Percentiles rank a stretch among this genome's conserved stretches.
These are phyloP conservation scores for Fulmarus glacialis DNA, from an alignment of 2,113 vertebrate genomes.

Conservation along the genomic window DNA sequence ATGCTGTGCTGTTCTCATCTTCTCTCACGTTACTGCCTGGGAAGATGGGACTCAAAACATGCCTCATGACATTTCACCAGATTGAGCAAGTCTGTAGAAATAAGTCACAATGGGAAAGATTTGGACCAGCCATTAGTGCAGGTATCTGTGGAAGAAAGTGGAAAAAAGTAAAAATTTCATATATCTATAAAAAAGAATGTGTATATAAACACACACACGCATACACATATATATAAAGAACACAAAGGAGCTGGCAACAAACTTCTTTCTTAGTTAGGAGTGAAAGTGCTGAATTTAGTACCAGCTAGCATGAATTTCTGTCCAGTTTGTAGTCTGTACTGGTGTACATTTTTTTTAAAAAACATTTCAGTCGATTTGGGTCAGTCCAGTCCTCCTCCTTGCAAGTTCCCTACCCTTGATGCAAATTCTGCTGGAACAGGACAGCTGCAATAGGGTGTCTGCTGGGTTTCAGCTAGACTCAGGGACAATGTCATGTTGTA, in stretches of 20 bases:
- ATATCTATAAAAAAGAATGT: not conserved
- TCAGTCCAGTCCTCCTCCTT: not conserved
- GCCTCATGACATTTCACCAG: not conserved
- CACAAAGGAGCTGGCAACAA: not conserved
- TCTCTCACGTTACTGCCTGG: not conserved
- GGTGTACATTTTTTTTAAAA: not conserved
- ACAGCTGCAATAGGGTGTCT: accelerated
- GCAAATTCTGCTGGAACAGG: not conserved
- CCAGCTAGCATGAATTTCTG: not conserved
- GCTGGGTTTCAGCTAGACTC: not conserved
- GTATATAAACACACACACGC: not conserved
- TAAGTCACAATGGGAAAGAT: not conserved
- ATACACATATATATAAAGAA: not conserved
- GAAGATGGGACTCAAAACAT: not conserved
- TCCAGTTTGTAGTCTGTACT: not conserved
- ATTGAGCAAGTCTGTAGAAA: not conserved
- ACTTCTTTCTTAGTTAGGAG: not conserved
- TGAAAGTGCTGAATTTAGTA: not conserved
- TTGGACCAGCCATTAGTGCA: not conserved
- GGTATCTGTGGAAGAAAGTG: not conserved
- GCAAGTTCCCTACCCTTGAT: not conserved
- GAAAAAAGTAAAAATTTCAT: not conserved
- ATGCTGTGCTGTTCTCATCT: not conserved
- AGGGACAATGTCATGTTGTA: too few species aligned
- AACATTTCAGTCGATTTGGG: accelerated